Percentiles rank a stretch among this genome's conserved stretches.
Evolutionary conservation across 2,888 invertebrate species (phyloP).

Genomic region (Silvanus unidentatus): DNA sequence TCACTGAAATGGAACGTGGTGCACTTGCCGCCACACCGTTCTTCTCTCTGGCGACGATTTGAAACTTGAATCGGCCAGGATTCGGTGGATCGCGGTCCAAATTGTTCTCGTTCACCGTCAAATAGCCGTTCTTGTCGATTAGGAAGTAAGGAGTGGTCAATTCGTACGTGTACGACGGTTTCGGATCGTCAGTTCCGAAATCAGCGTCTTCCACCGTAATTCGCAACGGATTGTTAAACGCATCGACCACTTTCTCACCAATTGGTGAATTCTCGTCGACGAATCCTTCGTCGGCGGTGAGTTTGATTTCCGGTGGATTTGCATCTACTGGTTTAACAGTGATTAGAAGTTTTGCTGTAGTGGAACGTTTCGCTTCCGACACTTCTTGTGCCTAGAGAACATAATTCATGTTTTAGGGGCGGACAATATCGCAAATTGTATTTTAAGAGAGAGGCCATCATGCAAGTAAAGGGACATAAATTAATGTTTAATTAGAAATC

Average conservation of each 20-base stretch:
- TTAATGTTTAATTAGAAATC: too few species aligned
- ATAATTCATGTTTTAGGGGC: too few species aligned
- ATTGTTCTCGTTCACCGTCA: constrained; percentile 76
- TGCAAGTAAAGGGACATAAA: too few species aligned
- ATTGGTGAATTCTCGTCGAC: constrained; percentile 82
- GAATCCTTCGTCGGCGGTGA: constrained; percentile 66
- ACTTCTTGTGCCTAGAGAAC: constrained; percentile 66
- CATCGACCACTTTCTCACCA: constrained; percentile 74
- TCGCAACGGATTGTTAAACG: constrained; percentile 56
- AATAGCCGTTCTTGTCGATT: constrained; percentile 64
- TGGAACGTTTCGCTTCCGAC: constrained; percentile 70
- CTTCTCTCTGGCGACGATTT: constrained; percentile 80
- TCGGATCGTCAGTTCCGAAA: constrained; percentile 74
- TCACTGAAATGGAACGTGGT: constrained; percentile 72
- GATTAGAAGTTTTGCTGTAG: constrained; percentile 75
- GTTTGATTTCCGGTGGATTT: constrained; percentile 71
- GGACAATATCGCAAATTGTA: too few species aligned
- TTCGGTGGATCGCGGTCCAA: constrained; percentile 84
- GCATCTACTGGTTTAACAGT: constrained; percentile 82
- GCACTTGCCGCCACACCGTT: constrained; percentile 75
- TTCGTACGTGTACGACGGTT: constrained; percentile 76
- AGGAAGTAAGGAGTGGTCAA: constrained; percentile 78
- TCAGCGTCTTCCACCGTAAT: constrained; percentile 79
- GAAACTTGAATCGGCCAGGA: constrained; percentile 77
- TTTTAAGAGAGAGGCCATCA: too few species aligned